A percentile compares a stretch with the other conserved stretches of the same genome.
Evolutionary conservation across 2,113 vertebrate genomes (phyloP).

Genomic region (Antechinus stuartii): DNA sequence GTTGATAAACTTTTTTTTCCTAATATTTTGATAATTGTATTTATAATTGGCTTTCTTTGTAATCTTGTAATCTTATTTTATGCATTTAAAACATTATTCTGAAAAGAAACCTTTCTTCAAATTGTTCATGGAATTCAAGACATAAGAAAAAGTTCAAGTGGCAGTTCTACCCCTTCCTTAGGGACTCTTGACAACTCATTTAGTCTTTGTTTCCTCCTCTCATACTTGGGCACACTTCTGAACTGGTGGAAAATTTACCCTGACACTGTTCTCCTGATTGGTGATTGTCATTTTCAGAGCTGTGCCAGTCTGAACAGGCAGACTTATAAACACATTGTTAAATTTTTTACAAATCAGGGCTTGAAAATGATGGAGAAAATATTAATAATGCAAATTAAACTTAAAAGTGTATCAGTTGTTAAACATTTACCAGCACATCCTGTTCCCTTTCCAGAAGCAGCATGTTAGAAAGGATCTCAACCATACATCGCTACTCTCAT

Average conservation of each 20-base stretch:
- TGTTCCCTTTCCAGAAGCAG: too few relatives aligned
- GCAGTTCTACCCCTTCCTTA: neutral
- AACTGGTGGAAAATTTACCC: neutral
- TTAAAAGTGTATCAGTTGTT: too few relatives aligned
- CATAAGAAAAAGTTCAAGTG: neutral
- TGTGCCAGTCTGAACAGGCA: neutral
- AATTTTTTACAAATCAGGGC: neutral
- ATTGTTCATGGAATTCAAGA: neutral
- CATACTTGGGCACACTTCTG: neutral
- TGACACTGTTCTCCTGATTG: neutral
- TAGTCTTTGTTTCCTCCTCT: neutral
- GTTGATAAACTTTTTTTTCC: neutral
- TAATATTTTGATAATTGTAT: neutral
- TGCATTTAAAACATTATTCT: neutral
- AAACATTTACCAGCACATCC: too few relatives aligned
- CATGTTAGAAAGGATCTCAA: neutral
- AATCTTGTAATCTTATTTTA: neutral
- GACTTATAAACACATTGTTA: neutral
- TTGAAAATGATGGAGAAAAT: neutral
- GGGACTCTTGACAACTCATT: neutral
- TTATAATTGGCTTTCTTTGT: neutral
- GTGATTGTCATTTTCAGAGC: too few relatives aligned
- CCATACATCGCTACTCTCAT: neutral
- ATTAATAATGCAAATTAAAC: too few relatives aligned
- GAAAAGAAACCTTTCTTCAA: neutral